Percentiles rank a stretch among this genome's conserved stretches.
Conservation (phyloP, 1,140 invertebrate genomes). For the Trinorchestia longiramus region DNA sequence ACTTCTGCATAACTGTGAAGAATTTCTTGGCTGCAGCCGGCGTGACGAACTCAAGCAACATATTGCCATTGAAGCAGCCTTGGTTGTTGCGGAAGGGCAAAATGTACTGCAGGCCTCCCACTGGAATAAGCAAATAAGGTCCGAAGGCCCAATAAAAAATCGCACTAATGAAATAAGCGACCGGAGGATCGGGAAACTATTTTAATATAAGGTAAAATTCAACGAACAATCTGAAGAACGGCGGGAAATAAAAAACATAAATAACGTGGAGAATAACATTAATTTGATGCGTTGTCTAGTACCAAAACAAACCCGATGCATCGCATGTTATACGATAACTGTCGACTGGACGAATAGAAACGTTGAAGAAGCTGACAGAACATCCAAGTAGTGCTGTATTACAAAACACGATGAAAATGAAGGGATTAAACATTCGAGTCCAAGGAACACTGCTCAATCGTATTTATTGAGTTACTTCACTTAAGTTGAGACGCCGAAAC, state of each 20-base stretch:
- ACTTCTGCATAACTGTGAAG: slow-evolving; percentile 45
- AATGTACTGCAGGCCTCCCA: slow-evolving; percentile 50
- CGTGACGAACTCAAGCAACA: slow-evolving; percentile 46
- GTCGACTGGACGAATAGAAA: background rate
- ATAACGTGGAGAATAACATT: background rate
- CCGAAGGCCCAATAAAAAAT: slow-evolving; percentile 48
- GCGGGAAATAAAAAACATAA: background rate
- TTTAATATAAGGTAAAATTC: background rate
- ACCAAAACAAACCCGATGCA: background rate
- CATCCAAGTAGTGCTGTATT: background rate
- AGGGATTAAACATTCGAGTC: background rate
- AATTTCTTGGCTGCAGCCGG: slow-evolving; percentile 47
- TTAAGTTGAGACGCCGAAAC: too few relatives aligned
- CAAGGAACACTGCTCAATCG: background rate
- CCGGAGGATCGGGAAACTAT: slow-evolving; percentile 2
- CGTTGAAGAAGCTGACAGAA: background rate
- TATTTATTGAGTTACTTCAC: background rate
- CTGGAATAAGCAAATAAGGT: slow-evolving; percentile 29
- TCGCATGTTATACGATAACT: background rate
- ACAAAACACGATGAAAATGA: background rate
- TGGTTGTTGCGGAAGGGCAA: slow-evolving; percentile 54
- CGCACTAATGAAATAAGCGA: background rate
- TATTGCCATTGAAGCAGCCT: slow-evolving; percentile 54
- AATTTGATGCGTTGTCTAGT: background rate
- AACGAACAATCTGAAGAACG: background rate